phyloP scores from a whole-genome alignment of 2,113 vertebrate genomes.

The Acrocephalus kingi region DNA sequence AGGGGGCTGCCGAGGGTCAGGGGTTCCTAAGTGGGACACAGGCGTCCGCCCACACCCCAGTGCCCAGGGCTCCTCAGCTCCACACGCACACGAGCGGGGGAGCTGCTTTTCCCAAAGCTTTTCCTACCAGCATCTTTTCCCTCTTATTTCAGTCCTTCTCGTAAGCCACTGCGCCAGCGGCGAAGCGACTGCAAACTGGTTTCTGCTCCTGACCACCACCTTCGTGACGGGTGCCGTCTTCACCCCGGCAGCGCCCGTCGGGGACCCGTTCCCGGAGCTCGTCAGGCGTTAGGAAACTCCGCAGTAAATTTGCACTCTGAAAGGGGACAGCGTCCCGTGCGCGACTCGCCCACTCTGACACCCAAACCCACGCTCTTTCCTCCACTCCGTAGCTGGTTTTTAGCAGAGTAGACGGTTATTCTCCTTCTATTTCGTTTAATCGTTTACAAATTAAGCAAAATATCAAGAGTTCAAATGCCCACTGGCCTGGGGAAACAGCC shows the following conservation, averaged over 20 bases:
- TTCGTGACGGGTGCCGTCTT: background rate
- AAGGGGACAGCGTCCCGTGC: background rate
- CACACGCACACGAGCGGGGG: background rate
- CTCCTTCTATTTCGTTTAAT: background rate
- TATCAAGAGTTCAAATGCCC: background rate
- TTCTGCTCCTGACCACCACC: background rate
- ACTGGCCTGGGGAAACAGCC: background rate
- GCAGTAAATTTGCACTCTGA: background rate
- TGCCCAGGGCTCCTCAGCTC: background rate
- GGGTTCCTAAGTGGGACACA: background rate
- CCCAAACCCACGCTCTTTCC: background rate
- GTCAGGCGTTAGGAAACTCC: background rate
- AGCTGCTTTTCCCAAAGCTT: background rate
- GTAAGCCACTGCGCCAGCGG: background rate
- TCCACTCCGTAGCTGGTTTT: background rate
- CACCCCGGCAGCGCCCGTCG: background rate
- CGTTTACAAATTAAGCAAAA: background rate
- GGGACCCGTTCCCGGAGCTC: background rate
- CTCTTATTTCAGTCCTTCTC: background rate
- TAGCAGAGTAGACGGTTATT: background rate
- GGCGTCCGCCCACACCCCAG: background rate
- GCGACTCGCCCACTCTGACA: accelerated
- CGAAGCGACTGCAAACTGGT: background rate
- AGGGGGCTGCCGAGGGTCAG: background rate
- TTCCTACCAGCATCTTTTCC: background rate